These are phyloP conservation scores for Mythimna impura DNA, from an alignment of 2,888 invertebrate genomes.

Conservation along the genomic window DNA sequence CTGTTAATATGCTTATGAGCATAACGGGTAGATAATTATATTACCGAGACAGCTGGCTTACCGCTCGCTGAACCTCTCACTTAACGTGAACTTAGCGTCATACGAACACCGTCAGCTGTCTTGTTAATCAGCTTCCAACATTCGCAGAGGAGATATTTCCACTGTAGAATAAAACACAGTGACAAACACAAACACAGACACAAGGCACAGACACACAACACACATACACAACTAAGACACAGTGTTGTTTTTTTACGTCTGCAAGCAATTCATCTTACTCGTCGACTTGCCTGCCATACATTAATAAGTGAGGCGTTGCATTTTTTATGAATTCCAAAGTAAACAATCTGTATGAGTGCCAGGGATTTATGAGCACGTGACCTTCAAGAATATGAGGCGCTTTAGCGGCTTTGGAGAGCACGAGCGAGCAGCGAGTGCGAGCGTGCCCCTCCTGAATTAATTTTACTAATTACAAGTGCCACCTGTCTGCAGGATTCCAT, in stretches of 20 bases:
- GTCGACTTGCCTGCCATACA: conserved; percentile 29
- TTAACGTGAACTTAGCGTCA: conserved; percentile 38
- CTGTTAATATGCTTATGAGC: conserved; percentile 21
- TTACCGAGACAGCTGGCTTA: conserved; percentile 44
- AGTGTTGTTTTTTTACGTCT: conserved; percentile 18
- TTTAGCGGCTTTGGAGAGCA: conserved; percentile 23
- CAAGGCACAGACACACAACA: too few species aligned
- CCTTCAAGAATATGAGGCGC: conserved; percentile 69
- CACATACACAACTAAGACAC: neutral
- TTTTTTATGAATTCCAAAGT: conserved; percentile 74
- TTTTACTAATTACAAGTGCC: conserved; percentile 70
- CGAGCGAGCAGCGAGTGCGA: conserved; percentile 28
- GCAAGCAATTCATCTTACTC: conserved; percentile 39
- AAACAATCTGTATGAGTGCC: conserved; percentile 74
- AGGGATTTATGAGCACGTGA: conserved; percentile 75
- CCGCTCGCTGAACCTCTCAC: conserved; percentile 38
- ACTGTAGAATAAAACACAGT: conserved; percentile 9
- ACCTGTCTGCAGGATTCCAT: conserved; percentile 64
- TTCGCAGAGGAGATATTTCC: conserved; percentile 15
- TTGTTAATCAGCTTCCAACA: conserved; percentile 48
- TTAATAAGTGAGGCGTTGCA: conserved; percentile 68
- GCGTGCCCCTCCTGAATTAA: conserved; percentile 67
- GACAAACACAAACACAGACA: too few species aligned
- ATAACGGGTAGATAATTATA: conserved; percentile 37
- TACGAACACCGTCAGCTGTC: conserved; percentile 42